Base-by-base conservation (phyloP, 2,888 invertebrate genomes). In the Microplitis deprimator region DNA sequence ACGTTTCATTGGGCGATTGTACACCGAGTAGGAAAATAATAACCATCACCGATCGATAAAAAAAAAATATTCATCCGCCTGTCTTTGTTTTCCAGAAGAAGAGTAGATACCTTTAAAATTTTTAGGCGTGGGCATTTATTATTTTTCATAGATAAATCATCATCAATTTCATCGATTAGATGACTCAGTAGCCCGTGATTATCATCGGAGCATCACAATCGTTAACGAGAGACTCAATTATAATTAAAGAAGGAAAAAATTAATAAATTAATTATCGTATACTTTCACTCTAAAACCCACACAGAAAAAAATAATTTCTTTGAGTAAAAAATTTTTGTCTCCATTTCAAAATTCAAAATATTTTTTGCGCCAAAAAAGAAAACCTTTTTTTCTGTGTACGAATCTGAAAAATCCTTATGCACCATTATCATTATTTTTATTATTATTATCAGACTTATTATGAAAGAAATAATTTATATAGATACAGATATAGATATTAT, bases 131-230 rank as follows among this genome's bases (percentile, higher is more conserved):
- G 76, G 76, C 40, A 72, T 20, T 68, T 38, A 39, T 65, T 59
- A 65, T 72, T 72, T 76, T 67, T 72, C 29, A 67, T 76, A 61
- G 61, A 76, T 71, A 76, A 72, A 72, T 75, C 70, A 71, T 75
- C 75, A 71, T 71, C 70, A 59, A 38, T 70, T 59, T 70, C 70
- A 71, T 76, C 41, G 41, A 72, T 76, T 71, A 65, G 76, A 71
- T 76, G 76, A 76, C 39, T 76, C 76, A 76, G 76, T 76, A 76
- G 76, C 76, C 38, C 59, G 60, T 72, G 65, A 62, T 76, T 68
- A 76, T 72, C 38, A 16, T 71, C n/a, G n/a, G 39, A 16, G 7
- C 61, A 38, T 59, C 40, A 62, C 60, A 50, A 50, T 5, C 50
- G 38, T 17, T 62, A 62, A 62, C 62, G 20, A 62, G 17, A n/a